Evolutionary conservation across 2,113 vertebrate species (phyloP).

Genomic region (Forbesichthys agassizii): DNA sequence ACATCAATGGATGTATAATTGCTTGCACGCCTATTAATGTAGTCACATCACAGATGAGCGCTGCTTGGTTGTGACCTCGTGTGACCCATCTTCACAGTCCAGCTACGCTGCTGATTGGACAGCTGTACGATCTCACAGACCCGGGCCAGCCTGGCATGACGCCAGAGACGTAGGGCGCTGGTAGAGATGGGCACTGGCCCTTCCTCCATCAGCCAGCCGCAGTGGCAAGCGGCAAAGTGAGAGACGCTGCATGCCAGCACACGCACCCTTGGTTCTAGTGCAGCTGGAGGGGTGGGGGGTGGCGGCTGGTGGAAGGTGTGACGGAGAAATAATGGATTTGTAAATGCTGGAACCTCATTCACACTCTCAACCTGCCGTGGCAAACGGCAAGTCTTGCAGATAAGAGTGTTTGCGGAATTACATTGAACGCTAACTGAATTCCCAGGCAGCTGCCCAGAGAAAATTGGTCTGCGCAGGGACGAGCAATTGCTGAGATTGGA

Average conservation of each 20-base stretch:
- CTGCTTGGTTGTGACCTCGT: conserved; percentile 50
- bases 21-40: conserved; percentile 49
- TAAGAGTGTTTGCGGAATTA: conserved; percentile 20
- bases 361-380: conserved; percentile 19
- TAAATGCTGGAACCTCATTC: conserved; percentile 11
- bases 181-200: conserved; percentile 42
- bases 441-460: conserved; percentile 30
- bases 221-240: conserved; percentile 55
- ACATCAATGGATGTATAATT: conserved; percentile 64
- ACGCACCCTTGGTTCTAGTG: conserved; percentile 32
- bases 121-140: conserved; percentile 61
- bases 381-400: conserved; percentile 33
- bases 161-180: conserved; percentile 5
- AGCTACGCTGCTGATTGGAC: conserved; percentile 71
- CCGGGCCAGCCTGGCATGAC: conserved; percentile 62
- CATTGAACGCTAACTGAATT: conserved; percentile 37
- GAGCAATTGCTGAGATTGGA: conserved; percentile 23
- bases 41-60: conserved; percentile 30
- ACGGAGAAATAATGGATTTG: conserved; percentile 54
- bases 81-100: conserved; percentile 68
- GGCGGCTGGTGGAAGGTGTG: conserved; percentile 19
- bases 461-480: conserved; percentile 24
- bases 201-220: conserved; percentile 34
- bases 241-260: conserved; percentile 4
- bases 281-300: conserved; percentile 24